These are phyloP conservation scores for Platerodrilus igneus DNA, from an alignment of 2,888 invertebrate genomes.

Conservation along the genomic window DNA sequence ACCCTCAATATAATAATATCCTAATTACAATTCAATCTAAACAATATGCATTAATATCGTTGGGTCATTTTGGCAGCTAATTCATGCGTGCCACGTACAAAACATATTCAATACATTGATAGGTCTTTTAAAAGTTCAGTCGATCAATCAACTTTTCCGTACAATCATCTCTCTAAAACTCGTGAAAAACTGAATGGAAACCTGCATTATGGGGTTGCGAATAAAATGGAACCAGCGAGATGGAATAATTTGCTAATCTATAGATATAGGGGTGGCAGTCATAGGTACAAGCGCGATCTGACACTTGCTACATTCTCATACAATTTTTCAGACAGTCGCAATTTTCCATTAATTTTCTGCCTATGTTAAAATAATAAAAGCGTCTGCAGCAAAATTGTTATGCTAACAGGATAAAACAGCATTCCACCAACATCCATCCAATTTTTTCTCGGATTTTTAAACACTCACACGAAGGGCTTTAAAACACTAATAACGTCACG, in stretches of 20 bases:
- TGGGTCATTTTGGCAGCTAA: slow-evolving; percentile 39
- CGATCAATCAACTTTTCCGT: slow-evolving; percentile 40
- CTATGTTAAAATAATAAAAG: too few species aligned
- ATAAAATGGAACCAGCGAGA: slow-evolving; percentile 41
- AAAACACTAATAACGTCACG: slow-evolving; percentile 42
- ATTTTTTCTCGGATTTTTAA: slow-evolving; percentile 34
- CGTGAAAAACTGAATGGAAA: slow-evolving; percentile 21
- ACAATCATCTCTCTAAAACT: slow-evolving; percentile 13
- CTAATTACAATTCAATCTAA: slow-evolving; percentile 26
- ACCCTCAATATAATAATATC: slow-evolving; percentile 8
- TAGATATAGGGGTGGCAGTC: slow-evolving; percentile 38
- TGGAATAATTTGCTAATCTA: slow-evolving; percentile 48
- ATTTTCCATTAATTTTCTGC: slow-evolving; percentile 23
- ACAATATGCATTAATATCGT: slow-evolving; percentile 38
- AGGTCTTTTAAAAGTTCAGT: slow-evolving; percentile 41
- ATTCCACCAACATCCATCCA: slow-evolving; percentile 15
- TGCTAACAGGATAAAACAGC: too few species aligned
- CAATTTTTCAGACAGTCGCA: slow-evolving; percentile 32
- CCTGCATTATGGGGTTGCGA: slow-evolving; percentile 29
- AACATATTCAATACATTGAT: slow-evolving; percentile 43
- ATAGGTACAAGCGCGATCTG: slow-evolving; percentile 35
- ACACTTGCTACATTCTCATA: slow-evolving; percentile 44
- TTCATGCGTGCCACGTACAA: slow-evolving; percentile 40
- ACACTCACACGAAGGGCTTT: slow-evolving; percentile 35
- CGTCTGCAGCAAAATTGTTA: too few species aligned